These are phyloP conservation scores for Glaucopsyche alexis DNA, from an alignment of 2,888 invertebrate genomes.

Conservation along the genomic window DNA sequence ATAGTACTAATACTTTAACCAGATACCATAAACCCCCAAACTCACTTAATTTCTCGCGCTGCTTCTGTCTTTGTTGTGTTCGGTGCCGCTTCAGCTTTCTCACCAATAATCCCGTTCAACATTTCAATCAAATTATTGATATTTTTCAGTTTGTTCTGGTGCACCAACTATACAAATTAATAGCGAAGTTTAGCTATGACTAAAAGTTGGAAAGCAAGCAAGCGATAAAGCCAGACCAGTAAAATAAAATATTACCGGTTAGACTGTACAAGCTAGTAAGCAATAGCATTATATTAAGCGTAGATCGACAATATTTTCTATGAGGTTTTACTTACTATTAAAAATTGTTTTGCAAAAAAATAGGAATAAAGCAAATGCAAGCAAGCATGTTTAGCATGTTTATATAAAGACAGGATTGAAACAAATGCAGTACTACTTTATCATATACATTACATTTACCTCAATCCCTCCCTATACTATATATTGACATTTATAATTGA, in stretches of 20 bases:
- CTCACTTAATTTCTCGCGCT: not conserved
- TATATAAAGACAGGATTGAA: too few relatives aligned
- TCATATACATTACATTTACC: too few relatives aligned
- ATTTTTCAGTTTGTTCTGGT: slow-evolving; percentile 21
- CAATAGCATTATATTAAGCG: not conserved
- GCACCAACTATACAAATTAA: slow-evolving; percentile 21
- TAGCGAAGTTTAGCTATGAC: not conserved
- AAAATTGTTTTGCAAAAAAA: not conserved
- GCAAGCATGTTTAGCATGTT: not conserved
- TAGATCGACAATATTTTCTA: not conserved
- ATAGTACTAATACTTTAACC: not conserved
- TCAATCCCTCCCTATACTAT: too few relatives aligned
- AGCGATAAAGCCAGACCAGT: not conserved
- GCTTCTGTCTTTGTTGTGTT: not conserved
- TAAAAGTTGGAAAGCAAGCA: not conserved
- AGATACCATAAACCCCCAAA: not conserved
- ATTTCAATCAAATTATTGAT: slow-evolving; percentile 13
- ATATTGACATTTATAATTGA: too few relatives aligned
- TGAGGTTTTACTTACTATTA: not conserved
- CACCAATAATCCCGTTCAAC: slow-evolving; percentile 4
- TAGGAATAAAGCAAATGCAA: not conserved
- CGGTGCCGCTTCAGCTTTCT: not conserved
- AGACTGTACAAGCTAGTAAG: not conserved
- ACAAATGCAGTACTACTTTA: too few relatives aligned
- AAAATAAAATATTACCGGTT: not conserved